Evolutionary conservation across 1,140 invertebrate genomes (phyloP).

Genomic region (Gerris buenoi): DNA sequence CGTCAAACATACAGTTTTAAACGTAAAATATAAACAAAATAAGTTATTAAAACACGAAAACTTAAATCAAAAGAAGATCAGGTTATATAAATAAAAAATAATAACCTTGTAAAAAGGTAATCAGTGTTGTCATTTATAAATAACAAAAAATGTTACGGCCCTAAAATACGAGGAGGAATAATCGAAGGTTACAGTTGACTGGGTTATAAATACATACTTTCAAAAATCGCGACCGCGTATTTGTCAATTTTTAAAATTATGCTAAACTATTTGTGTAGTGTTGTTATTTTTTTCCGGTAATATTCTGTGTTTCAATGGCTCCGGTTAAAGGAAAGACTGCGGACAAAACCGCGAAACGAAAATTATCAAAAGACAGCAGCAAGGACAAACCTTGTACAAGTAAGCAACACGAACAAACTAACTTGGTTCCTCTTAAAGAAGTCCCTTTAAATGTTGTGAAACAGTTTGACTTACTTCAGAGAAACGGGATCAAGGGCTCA

Average conservation of each 20-base stretch:
- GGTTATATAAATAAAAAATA: background rate
- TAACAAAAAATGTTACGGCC: too few relatives aligned
- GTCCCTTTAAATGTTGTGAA: background rate
- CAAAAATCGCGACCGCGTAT: too few relatives aligned
- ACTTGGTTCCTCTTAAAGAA: background rate
- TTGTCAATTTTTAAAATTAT: too few relatives aligned
- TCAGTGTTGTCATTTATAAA: too few relatives aligned
- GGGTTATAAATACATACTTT: too few relatives aligned
- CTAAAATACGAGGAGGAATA: too few relatives aligned
- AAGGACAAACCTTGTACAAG: background rate
- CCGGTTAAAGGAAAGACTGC: background rate
- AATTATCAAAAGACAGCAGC: background rate
- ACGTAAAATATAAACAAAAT: background rate
- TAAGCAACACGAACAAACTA: background rate
- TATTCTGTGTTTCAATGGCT: too few relatives aligned
- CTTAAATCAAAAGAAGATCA: background rate
- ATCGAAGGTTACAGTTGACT: too few relatives aligned
- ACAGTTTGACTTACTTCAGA: background rate
- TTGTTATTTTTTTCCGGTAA: too few relatives aligned
- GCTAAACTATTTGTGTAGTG: too few relatives aligned
- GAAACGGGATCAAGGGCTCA: background rate
- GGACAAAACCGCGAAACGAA: background rate
- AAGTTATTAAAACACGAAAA: background rate
- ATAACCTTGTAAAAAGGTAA: too few relatives aligned
- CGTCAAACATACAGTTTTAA: slow-evolving; percentile 24